Conservation (phyloP, 2,888 invertebrate species). For the Yponomeuta cagnagella region DNA sequence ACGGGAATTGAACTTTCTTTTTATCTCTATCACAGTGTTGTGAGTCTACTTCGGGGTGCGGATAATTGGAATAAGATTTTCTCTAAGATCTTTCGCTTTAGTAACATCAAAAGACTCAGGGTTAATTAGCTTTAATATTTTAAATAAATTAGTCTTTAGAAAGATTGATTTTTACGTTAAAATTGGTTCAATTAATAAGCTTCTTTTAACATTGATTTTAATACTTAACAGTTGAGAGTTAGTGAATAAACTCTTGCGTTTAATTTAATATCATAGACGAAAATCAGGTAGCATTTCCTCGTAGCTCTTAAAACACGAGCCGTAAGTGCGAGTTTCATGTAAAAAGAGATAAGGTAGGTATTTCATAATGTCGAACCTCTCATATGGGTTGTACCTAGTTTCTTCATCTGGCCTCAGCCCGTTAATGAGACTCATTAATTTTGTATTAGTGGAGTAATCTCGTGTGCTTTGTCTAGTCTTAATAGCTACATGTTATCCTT, state of each 20-base stretch:
- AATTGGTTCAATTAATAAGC: background rate
- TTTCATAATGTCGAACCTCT: background rate
- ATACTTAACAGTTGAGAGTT: too few species aligned
- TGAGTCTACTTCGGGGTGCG: conserved; percentile 32
- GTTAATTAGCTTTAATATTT: background rate
- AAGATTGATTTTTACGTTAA: background rate
- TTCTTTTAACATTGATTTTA: background rate
- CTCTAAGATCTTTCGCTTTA: conserved; percentile 21
- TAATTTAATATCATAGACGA: background rate
- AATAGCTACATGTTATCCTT: background rate
- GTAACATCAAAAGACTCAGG: conserved; percentile 5
- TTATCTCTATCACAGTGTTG: conserved; percentile 32
- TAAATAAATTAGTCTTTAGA: background rate
- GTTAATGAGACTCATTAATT: background rate
- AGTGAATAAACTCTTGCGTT: too few species aligned
- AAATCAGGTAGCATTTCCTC: background rate
- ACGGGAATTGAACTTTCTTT: conserved; percentile 38
- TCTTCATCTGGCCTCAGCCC: background rate
- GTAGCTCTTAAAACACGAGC: background rate
- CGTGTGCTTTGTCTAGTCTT: background rate
- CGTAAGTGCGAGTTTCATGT: background rate
- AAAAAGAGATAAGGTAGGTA: background rate
- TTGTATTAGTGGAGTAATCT: background rate
- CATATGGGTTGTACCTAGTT: background rate
- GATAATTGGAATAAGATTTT: conserved; percentile 27